phyloP scores from a whole-genome alignment of 1,140 invertebrate genomes.

The Drosophila rufa region DNA sequence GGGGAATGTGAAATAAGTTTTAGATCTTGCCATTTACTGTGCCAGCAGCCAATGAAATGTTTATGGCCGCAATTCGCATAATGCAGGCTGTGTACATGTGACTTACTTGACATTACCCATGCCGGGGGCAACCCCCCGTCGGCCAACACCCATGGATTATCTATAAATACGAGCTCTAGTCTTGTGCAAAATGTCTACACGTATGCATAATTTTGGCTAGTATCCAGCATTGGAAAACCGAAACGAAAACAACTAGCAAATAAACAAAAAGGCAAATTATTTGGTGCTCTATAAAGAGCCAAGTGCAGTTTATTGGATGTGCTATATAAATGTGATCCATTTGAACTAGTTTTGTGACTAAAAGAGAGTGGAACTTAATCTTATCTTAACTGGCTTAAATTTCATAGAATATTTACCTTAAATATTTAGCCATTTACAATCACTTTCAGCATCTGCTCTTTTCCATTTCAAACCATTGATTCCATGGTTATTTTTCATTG shows the following conservation, averaged over 20 bases:
- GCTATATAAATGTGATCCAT: conserved; percentile 23
- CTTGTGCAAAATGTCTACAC: conserved; percentile 60
- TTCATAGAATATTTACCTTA: neutral
- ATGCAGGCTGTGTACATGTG: conserved; percentile 35
- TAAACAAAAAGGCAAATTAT: conserved; percentile 70
- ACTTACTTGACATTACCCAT: conserved; percentile 53
- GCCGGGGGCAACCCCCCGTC: neutral
- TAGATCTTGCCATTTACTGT: conserved; percentile 7
- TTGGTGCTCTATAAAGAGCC: conserved; percentile 39
- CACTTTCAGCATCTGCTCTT: neutral
- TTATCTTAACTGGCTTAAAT: too few relatives aligned
- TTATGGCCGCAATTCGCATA: conserved; percentile 47
- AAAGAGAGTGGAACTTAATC: too few relatives aligned
- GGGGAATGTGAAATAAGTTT: conserved; percentile 10
- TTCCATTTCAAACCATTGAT: neutral
- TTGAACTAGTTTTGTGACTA: conserved; percentile 3
- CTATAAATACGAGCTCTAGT: conserved; percentile 44
- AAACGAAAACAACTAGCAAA: conserved; percentile 73
- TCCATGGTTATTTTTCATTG: conserved; percentile 41
- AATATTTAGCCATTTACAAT: neutral
- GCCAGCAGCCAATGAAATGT: conserved; percentile 19
- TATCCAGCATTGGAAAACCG: conserved; percentile 66
- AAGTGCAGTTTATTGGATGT: conserved; percentile 47
- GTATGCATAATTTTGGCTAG: conserved; percentile 74
- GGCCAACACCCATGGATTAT: conserved; percentile 20